These are phyloP conservation scores for Leucania comma DNA, from an alignment of 2,888 invertebrate species.

Conservation along the genomic window DNA sequence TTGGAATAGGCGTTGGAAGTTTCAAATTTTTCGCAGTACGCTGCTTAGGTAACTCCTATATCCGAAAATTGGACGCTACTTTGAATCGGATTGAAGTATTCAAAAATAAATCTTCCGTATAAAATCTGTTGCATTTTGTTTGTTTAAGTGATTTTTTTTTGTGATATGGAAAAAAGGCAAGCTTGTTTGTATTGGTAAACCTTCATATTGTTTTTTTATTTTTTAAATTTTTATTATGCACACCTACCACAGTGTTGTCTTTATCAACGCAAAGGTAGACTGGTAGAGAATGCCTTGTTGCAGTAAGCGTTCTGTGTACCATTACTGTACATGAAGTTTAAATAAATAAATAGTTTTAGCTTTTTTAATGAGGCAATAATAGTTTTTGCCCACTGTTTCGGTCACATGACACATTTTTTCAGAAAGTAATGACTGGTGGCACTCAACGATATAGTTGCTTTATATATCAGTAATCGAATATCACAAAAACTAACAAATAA, in stretches of 20 bases:
- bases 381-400: too few relatives aligned
- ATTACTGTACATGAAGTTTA: too few relatives aligned
- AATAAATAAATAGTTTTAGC: too few relatives aligned
- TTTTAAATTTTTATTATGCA: too few relatives aligned
- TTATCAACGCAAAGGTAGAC: too few relatives aligned
- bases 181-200: neutral
- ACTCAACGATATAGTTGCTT: neutral
- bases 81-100: slow-evolving; percentile 42
- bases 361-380: too few relatives aligned
- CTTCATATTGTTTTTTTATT: neutral
- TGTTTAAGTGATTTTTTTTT: neutral
- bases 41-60: slow-evolving; percentile 50
- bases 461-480: neutral
- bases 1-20: slow-evolving; percentile 74
- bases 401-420: too few relatives aligned
- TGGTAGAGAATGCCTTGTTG: too few relatives aligned
- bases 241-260: too few relatives aligned
- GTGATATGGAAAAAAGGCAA: neutral
- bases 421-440: neutral
- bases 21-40: slow-evolving; percentile 70
- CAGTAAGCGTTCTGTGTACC: too few relatives aligned
- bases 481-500: neutral
- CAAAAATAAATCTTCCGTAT: slow-evolving; percentile 41
- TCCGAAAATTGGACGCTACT: slow-evolving; percentile 56
- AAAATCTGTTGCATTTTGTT: neutral